Percentiles rank a stretch among this genome's conserved stretches.
Evolutionary conservation across 2,113 vertebrate genomes (phyloP).

Genomic region (Cepphus grylle): DNA sequence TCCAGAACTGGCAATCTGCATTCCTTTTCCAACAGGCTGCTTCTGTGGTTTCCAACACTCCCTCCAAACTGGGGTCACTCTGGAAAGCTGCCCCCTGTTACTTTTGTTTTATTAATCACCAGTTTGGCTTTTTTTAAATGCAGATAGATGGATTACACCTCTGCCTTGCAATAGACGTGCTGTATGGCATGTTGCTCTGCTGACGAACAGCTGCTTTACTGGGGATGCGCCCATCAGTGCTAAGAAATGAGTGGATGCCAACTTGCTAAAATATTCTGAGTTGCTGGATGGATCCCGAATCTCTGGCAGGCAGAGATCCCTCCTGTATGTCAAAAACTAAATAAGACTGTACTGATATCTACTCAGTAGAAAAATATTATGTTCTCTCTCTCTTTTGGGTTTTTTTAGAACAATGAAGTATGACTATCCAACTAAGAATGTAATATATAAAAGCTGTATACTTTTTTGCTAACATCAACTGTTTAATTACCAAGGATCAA

Average conservation of each 20-base stretch:
- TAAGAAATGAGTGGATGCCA: neutral
- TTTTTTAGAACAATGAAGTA: neutral
- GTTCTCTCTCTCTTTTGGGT: neutral
- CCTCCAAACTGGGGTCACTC: neutral
- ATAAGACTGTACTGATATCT: neutral
- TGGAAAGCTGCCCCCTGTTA: neutral
- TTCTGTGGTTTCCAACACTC: neutral
- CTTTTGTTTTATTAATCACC: neutral
- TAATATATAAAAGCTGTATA: neutral
- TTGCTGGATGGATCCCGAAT: neutral
- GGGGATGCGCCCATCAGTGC: rapidly evolving
- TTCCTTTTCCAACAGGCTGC: neutral
- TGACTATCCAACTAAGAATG: neutral
- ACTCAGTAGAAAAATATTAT: neutral
- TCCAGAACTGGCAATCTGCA: neutral
- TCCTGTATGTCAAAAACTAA: neutral
- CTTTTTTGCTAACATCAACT: neutral
- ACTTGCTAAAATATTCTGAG: neutral
- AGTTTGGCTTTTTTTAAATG: neutral
- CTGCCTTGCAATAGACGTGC: neutral
- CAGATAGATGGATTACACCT: neutral
- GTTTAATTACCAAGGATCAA: neutral
- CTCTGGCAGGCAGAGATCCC: neutral
- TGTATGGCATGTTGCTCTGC: neutral
- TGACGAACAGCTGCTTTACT: neutral